These are phyloP conservation scores for Drosophila neonasuta DNA, from an alignment of 2,888 invertebrate species.

Conservation along the genomic window DNA sequence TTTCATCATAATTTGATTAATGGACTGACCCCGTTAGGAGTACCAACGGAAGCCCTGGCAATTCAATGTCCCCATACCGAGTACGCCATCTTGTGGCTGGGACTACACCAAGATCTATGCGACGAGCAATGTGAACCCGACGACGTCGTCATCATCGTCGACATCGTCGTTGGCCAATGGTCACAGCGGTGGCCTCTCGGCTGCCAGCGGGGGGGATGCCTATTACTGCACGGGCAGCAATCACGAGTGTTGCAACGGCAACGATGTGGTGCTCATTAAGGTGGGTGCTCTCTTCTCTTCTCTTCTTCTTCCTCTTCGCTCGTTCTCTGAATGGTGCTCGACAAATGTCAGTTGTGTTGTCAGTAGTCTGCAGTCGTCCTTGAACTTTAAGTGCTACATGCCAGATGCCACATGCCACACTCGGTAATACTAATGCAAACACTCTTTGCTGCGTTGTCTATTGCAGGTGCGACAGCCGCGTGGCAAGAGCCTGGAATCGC, in stretches of 20 bases:
- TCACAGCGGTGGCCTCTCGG: constrained; percentile 33
- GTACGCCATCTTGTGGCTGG: constrained; percentile 81
- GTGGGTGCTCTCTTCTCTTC: constrained; percentile 61
- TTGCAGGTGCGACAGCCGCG: constrained; percentile 89
- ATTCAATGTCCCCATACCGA: constrained; percentile 79
- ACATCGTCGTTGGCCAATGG: constrained; percentile 26
- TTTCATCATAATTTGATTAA: constrained; percentile 33
- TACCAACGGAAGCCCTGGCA: constrained; percentile 80
- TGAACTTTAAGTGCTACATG: constrained; percentile 58
- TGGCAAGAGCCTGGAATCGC: constrained; percentile 92
- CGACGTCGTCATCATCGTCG: no score
- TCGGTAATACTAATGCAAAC: constrained; percentile 18
- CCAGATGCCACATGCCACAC: constrained; percentile 10
- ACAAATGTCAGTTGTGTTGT: constrained; percentile 28
- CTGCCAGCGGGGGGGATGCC: constrained; percentile 64
- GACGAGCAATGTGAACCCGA: constrained; percentile 27
- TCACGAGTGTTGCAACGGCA: constrained; percentile 81
- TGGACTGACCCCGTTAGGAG: constrained; percentile 61
- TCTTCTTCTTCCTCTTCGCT: not conserved
- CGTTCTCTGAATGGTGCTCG: constrained; percentile 14
- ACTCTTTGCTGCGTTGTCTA: constrained; percentile 2
- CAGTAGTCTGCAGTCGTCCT: constrained; percentile 47
- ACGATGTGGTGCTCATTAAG: constrained; percentile 82
- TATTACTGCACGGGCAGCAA: constrained; percentile 81
- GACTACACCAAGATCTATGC: constrained; percentile 82